Percentiles rank a stretch among this genome's conserved stretches.
Evolutionary conservation across 92 coral and sea anemone species (phyloP).

Genomic region (Anthopleura xanthogrammica): DNA sequence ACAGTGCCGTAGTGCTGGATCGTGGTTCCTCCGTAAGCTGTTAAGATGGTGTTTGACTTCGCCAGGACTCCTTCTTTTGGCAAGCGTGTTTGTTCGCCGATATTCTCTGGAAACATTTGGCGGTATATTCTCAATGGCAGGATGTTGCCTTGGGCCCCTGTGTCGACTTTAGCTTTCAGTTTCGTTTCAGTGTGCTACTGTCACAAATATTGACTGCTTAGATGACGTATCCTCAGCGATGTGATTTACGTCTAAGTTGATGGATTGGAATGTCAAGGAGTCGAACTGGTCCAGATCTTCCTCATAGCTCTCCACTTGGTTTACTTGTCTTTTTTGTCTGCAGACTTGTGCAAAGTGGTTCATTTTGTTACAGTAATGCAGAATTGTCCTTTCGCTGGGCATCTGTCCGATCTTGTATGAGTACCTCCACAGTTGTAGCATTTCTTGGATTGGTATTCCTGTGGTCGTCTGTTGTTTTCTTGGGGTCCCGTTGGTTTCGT

Average conservation of each 20-base stretch:
- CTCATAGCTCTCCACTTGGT: conserved; percentile 1
- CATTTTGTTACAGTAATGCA: conserved; percentile 34
- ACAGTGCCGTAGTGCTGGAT: conserved; percentile 38
- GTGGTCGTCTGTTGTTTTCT: conserved; percentile 23
- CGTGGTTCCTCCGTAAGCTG: conserved; percentile 47
- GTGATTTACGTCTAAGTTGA: conserved; percentile 1
- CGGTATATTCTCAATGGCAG: conserved; percentile 46
- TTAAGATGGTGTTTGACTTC: conserved; percentile 28
- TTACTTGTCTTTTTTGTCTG: conserved; percentile 3
- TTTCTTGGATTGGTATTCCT: conserved; percentile 10
- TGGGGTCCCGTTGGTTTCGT: conserved; percentile 2
- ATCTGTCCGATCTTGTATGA: conserved; percentile 39
- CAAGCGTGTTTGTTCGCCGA: neutral
- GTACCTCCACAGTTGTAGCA: conserved; percentile 55
- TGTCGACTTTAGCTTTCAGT: conserved; percentile 41
- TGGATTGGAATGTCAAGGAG: conserved; percentile 9
- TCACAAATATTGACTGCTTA: conserved; percentile 23
- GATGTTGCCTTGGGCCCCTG: conserved; percentile 40
- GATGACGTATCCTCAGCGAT: conserved; percentile 1
- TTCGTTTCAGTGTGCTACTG: conserved; percentile 18
- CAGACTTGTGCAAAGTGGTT: conserved; percentile 50
- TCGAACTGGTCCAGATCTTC: conserved; percentile 24
- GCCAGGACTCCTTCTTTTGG: conserved; percentile 11
- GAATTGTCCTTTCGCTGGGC: conserved; percentile 52
- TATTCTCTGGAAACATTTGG: conserved; percentile 10